A percentile compares a stretch with the other conserved stretches of the same genome.
These are phyloP conservation scores for Rhagonycha lutea DNA, from an alignment of 2,888 invertebrate species.

Conservation along the genomic window DNA sequence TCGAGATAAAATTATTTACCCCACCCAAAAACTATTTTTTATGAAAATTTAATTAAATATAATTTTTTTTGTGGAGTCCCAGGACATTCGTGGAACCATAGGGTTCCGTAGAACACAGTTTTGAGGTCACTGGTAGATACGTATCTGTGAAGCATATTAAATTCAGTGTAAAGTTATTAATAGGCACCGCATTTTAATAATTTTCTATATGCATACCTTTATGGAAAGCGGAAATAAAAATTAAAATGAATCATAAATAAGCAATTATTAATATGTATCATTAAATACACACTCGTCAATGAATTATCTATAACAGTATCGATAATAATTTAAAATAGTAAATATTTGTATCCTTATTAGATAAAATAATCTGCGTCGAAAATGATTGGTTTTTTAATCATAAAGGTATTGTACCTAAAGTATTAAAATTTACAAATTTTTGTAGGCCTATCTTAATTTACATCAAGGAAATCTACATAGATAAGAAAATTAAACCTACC, in stretches of 20 bases:
- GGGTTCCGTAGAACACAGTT: no score
- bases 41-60: no score
- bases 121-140: no score
- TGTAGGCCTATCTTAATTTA: not conserved
- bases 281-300: constrained; percentile 21
- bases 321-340: constrained; percentile 27
- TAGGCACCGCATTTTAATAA: not conserved
- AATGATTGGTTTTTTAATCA: not conserved
- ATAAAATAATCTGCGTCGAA: constrained; percentile 25
- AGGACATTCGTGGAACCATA: no score
- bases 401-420: not conserved
- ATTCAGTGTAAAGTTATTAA: not conserved
- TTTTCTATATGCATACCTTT: not conserved
- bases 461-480: not conserved
- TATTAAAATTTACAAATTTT: not conserved
- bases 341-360: constrained; percentile 30
- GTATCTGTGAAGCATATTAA: not conserved
- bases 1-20: no score
- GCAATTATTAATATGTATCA: constrained; percentile 19
- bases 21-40: no score
- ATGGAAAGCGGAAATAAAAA: constrained; percentile 16
- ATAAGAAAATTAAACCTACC: not conserved
- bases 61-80: no score
- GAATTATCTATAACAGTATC: constrained; percentile 22
- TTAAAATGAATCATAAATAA: constrained; percentile 19